phyloP scores from a whole-genome alignment of 2,113 vertebrate genomes.

The Upupa epops region DNA sequence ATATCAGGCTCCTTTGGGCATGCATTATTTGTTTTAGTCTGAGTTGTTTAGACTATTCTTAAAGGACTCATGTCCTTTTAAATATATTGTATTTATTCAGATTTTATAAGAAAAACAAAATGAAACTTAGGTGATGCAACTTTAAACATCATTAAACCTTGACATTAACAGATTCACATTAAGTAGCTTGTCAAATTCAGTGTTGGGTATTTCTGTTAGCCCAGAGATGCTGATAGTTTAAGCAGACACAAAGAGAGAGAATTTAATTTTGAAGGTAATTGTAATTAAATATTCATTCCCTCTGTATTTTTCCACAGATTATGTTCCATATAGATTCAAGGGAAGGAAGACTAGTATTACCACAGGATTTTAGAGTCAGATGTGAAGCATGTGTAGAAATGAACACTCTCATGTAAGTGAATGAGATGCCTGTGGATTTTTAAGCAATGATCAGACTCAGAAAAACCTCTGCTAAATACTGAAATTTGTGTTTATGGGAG shows the following conservation, averaged over 20 bases:
- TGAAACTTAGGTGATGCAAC: neutral
- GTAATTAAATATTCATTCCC: neutral
- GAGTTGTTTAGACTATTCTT: neutral
- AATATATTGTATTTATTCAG: neutral
- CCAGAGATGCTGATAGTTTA: neutral
- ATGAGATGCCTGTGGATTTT: neutral
- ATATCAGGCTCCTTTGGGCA: neutral
- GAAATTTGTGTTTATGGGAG: neutral
- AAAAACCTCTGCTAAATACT: too few species aligned
- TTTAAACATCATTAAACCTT: neutral
- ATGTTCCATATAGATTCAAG: neutral
- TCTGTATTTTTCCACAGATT: neutral
- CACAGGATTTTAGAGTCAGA: neutral
- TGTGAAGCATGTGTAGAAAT: neutral
- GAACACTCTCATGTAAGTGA: neutral
- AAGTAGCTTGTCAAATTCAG: neutral
- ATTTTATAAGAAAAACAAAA: neutral
- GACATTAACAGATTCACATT: neutral
- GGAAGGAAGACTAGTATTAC: neutral
- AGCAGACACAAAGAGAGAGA: neutral
- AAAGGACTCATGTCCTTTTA: neutral
- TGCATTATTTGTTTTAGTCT: neutral
- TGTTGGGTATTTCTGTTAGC: neutral
- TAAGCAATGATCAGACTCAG: neutral
- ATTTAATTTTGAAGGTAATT: neutral